Conservation (phyloP, 2,797 vertebrate genomes). For the Tauraco hartlaubi region DNA sequence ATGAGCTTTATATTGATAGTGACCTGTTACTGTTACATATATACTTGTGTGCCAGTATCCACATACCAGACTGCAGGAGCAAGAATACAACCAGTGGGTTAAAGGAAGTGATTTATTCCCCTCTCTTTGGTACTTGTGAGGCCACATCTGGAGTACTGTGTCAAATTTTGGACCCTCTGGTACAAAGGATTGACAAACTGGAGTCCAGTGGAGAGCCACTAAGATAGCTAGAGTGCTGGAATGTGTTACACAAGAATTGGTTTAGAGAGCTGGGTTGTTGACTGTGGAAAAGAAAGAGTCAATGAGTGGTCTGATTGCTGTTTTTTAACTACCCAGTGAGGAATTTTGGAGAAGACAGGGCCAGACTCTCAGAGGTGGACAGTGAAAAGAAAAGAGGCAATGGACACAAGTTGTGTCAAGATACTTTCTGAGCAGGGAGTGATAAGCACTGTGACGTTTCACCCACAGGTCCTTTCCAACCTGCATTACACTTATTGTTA, state of each 20-base stretch:
- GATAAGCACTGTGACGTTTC: not conserved
- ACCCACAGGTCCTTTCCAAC: not conserved
- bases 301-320: not conserved
- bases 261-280: not conserved
- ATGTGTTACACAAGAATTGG: accelerated
- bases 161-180: not conserved
- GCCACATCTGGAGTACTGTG: not conserved
- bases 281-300: not conserved
- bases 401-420: not conserved
- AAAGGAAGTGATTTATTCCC: not conserved
- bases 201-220: not conserved
- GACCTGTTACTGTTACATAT: not conserved
- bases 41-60: not conserved
- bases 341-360: not conserved
- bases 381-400: not conserved
- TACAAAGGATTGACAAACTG: not conserved
- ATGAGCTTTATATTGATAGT: not conserved
- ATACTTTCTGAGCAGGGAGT: not conserved
- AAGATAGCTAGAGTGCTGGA: not conserved
- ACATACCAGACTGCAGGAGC: not conserved
- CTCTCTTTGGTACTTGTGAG: not conserved
- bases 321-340: not conserved
- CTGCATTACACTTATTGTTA: not conserved
- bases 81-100: not conserved
- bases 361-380: not conserved